phyloP scores from a whole-genome alignment of 2,113 vertebrate genomes.

The Pelecanus crispus region DNA sequence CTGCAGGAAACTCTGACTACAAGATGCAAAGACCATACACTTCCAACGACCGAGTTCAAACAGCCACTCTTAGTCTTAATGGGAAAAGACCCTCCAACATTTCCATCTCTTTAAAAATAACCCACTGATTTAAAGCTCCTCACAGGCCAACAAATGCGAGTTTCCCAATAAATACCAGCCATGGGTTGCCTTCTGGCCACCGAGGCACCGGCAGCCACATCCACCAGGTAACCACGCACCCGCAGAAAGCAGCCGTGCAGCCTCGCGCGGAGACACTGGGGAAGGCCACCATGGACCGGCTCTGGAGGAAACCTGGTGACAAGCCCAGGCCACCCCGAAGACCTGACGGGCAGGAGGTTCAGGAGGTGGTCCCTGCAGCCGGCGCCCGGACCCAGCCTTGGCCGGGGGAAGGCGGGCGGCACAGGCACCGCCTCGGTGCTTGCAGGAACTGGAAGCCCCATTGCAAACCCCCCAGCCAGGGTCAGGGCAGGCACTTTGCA shows the following conservation, averaged over 20 bases:
- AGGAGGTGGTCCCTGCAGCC: neutral
- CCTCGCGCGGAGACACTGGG: accelerated
- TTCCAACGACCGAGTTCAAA: neutral
- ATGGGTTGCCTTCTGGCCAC: neutral
- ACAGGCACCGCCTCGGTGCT: neutral
- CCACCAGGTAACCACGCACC: accelerated
- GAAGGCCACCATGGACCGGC: neutral
- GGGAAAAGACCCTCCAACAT: neutral
- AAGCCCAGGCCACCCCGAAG: accelerated
- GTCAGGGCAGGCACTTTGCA: neutral
- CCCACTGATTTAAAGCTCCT: neutral
- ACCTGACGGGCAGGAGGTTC: accelerated
- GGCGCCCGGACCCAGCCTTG: accelerated
- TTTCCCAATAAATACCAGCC: neutral
- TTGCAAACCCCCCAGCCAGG: neutral
- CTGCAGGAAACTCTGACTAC: neutral
- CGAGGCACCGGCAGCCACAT: neutral
- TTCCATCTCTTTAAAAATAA: neutral
- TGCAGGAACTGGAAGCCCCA: neutral
- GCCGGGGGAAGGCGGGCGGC: neutral
- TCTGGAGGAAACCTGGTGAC: accelerated
- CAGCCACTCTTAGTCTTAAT: neutral
- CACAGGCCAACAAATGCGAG: neutral
- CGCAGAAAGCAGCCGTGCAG: neutral
- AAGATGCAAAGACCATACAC: neutral